phyloP scores from a whole-genome alignment of 2,888 invertebrate species.

The Rugalucina vietnamica region DNA sequence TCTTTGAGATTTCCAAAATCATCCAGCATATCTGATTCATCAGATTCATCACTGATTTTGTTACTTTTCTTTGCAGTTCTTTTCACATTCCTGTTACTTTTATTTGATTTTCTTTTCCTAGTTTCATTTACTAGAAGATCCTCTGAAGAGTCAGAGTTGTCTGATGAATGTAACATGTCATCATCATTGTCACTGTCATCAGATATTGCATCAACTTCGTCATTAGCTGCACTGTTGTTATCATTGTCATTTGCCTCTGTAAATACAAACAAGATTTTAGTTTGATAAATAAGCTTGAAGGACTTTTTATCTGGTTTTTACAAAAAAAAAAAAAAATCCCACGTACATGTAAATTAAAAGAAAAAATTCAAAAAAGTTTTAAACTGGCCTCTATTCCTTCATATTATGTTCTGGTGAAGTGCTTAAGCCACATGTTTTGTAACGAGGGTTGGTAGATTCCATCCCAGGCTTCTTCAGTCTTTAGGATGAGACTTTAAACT shows the following conservation, averaged over 20 bases:
- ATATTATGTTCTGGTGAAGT: no score
- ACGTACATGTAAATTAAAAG: no score
- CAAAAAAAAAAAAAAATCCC: no score
- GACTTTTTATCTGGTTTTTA: no score
- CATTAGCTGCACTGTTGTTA: not conserved
- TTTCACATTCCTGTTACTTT: not conserved
- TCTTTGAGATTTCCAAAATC: not conserved
- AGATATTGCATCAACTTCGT: not conserved
- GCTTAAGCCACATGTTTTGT: no score
- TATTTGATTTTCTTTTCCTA: slow-evolving; percentile 1
- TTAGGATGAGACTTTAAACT: no score
- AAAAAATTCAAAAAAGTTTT: no score
- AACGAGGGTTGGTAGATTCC: no score
- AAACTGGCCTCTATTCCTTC: no score
- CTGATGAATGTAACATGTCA: not conserved
- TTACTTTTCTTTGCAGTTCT: not conserved
- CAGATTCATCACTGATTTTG: not conserved
- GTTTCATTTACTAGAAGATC: not conserved
- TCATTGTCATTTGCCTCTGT: not conserved
- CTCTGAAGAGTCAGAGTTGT: not conserved
- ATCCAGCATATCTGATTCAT: not conserved
- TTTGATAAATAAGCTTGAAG: no score
- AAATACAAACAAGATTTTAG: no score
- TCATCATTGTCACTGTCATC: not conserved
- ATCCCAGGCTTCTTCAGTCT: no score